Evolutionary conservation across 2,888 invertebrate species (phyloP).

Genomic region (Arctia plantaginis): DNA sequence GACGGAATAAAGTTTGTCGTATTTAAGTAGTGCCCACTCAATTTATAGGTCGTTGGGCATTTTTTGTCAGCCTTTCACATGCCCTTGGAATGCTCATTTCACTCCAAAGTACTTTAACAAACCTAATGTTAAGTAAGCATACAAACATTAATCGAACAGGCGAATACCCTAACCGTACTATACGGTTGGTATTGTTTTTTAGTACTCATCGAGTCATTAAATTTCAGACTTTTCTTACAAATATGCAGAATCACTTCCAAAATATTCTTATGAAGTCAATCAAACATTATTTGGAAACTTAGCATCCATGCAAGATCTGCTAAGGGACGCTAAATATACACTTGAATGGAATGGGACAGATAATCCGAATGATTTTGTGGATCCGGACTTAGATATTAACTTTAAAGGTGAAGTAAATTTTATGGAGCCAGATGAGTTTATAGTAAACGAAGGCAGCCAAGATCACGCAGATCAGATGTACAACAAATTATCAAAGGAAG

Average conservation of each 20-base stretch:
- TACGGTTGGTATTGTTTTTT: neutral
- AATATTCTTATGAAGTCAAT: slow-evolving; percentile 19
- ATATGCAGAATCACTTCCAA: slow-evolving; percentile 19
- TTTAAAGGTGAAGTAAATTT: neutral
- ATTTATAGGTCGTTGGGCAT: too few species aligned
- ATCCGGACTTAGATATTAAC: neutral
- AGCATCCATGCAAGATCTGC: slow-evolving; percentile 24
- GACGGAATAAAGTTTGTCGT: too few species aligned
- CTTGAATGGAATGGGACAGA: neutral
- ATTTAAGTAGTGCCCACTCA: too few species aligned
- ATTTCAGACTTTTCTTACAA: neutral
- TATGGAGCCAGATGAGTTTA: slow-evolving; percentile 2
- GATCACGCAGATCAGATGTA: slow-evolving; percentile 7
- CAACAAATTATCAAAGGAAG: slow-evolving; percentile 6
- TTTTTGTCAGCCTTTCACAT: too few species aligned
- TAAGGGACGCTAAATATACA: slow-evolving; percentile 24
- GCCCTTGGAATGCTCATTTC: too few species aligned
- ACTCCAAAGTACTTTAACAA: too few species aligned
- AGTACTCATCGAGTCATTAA: neutral
- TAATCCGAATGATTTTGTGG: neutral
- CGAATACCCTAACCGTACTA: neutral
- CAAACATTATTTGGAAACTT: slow-evolving; percentile 35
- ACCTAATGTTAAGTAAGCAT: too few species aligned
- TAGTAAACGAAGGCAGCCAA: neutral
- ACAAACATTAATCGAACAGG: neutral